Percentiles rank a stretch among this genome's conserved stretches.
phyloP scores from a whole-genome alignment of 2,888 invertebrate genomes.

The Drosophila kokeensis region DNA sequence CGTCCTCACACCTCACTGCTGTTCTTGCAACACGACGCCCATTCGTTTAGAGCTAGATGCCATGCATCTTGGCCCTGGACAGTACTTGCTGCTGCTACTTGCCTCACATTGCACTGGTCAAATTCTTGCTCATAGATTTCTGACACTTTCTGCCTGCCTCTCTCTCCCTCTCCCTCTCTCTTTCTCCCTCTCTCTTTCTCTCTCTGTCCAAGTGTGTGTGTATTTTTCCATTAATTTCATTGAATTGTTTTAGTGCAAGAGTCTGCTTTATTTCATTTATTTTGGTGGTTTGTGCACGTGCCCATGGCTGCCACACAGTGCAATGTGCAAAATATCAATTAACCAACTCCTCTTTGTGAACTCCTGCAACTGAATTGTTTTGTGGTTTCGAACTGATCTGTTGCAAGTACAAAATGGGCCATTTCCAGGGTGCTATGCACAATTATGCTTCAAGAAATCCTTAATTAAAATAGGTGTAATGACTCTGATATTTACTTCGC shows the following conservation, averaged over 20 bases:
- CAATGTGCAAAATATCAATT: slow-evolving; percentile 61
- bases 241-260: slow-evolving; percentile 51
- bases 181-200: slow-evolving; percentile 25
- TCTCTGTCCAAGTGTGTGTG: neutral
- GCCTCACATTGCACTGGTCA: slow-evolving; percentile 57
- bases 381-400: neutral
- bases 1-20: neutral
- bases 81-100: slow-evolving; percentile 13
- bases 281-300: slow-evolving; percentile 48
- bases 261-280: slow-evolving; percentile 23
- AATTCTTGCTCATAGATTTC: slow-evolving; percentile 58
- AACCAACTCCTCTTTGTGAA: slow-evolving; percentile 24
- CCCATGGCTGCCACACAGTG: slow-evolving; percentile 39
- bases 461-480: too few species aligned
- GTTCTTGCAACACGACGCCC: slow-evolving; percentile 6
- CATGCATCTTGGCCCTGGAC: slow-evolving; percentile 36
- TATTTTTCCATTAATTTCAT: slow-evolving; percentile 57
- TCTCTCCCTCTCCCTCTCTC: slow-evolving; percentile 36
- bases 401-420: neutral
- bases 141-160: slow-evolving; percentile 52
- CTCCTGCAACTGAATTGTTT: slow-evolving; percentile 3
- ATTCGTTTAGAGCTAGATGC: slow-evolving; percentile 6
- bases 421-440: too few species aligned
- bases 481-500: neutral
- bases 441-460: neutral